Conservation (phyloP, 2,888 invertebrate genomes). For the Phortica okadai region DNA sequence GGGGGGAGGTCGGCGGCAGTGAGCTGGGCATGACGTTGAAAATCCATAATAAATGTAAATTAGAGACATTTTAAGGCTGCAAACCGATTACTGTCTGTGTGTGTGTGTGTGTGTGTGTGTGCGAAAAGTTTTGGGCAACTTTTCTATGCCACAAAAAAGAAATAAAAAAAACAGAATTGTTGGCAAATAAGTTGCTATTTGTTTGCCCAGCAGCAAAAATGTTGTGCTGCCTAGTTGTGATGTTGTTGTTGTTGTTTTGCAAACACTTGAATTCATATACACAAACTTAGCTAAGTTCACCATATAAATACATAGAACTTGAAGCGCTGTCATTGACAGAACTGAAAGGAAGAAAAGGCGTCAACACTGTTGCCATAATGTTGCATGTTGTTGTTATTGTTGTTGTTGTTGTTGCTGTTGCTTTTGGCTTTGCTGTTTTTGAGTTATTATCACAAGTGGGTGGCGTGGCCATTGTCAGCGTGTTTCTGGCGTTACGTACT, state of each 20-base stretch:
- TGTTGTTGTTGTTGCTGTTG: constrained; percentile 19
- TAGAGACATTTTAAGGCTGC: constrained; percentile 66
- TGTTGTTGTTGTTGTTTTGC: constrained; percentile 43
- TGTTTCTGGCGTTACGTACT: too few relatives aligned
- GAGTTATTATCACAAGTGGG: constrained; percentile 70
- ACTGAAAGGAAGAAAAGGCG: constrained; percentile 20
- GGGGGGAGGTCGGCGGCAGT: too few relatives aligned
- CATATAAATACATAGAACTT: constrained; percentile 1
- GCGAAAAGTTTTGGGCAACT: constrained; percentile 5
- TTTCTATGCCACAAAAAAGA: neutral
- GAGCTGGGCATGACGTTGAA: constrained; percentile 3
- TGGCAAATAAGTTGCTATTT: constrained; percentile 15
- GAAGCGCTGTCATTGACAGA: constrained; percentile 26
- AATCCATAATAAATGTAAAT: constrained; percentile 72
- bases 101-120: constrained; percentile 40
- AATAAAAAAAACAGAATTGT: neutral
- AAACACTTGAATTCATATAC: constrained; percentile 55
- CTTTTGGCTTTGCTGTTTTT: constrained; percentile 68
- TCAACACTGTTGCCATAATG: constrained; percentile 23
- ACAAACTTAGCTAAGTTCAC: neutral
- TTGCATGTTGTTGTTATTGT: neutral
- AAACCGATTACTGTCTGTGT: constrained; percentile 67
- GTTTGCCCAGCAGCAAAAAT: constrained; percentile 32
- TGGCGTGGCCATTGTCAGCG: too few relatives aligned
- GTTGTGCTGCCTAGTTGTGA: constrained; percentile 46